Evolutionary conservation across 2,888 invertebrate genomes (phyloP).

Genomic region (Galerucella nymphaeae): DNA sequence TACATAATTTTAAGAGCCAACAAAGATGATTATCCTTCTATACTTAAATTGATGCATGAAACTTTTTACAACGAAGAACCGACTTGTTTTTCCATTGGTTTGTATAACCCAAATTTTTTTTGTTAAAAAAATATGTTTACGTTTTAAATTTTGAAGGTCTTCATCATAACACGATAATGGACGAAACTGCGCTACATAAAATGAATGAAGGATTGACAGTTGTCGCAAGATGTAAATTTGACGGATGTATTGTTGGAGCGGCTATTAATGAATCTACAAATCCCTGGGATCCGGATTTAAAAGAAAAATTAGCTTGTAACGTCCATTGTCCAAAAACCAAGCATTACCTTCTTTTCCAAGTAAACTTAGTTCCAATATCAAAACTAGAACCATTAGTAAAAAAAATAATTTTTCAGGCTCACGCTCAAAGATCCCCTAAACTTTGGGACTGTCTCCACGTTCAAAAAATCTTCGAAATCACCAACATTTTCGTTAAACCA

Average conservation of each 20-base stretch:
- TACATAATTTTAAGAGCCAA: constrained; percentile 64
- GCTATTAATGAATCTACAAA: constrained; percentile 65
- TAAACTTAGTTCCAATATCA: neutral
- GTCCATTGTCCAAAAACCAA: constrained; percentile 63
- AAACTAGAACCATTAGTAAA: too few relatives aligned
- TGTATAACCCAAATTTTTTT: neutral
- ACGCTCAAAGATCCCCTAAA: constrained; percentile 66
- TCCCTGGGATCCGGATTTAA: constrained; percentile 68
- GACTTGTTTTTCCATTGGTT: constrained; percentile 53
- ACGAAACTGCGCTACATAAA: constrained; percentile 51
- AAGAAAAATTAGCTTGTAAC: constrained; percentile 68
- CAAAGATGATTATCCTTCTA: constrained; percentile 62
- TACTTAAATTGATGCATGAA: constrained; percentile 67
- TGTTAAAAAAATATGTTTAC: neutral
- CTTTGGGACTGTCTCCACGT: constrained; percentile 65
- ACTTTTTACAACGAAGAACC: constrained; percentile 70
- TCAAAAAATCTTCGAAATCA: constrained; percentile 67
- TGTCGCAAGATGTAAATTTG: constrained; percentile 60
- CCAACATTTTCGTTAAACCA: constrained; percentile 65
- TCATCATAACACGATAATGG: constrained; percentile 54
- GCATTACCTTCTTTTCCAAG: constrained; percentile 66
- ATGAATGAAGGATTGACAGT: constrained; percentile 57
- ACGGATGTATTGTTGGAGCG: constrained; percentile 64
- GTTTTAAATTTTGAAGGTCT: constrained; percentile 61
- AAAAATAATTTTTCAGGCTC: constrained; percentile 63